These are phyloP conservation scores for Candoia aspera DNA, from an alignment of 2,113 vertebrate genomes.

Conservation along the genomic window DNA sequence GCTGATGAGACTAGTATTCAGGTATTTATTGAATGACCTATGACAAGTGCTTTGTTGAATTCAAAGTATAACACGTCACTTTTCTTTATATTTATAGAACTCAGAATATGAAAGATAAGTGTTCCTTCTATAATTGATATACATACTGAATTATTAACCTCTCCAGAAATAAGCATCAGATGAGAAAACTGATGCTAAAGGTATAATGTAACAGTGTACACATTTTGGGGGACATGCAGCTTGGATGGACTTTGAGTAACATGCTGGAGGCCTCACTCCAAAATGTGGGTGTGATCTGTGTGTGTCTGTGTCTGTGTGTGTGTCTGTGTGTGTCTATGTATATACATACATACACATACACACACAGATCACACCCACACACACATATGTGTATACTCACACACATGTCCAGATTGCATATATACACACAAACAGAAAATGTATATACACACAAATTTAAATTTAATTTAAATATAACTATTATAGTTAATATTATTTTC, in stretches of 20 bases:
- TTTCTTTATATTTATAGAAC: conserved; percentile 40
- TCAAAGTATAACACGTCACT: conserved; percentile 32
- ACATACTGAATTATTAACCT: conserved; percentile 35
- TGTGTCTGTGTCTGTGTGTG: too few species aligned
- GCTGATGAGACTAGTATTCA: conserved; percentile 28
- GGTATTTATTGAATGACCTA: conserved; percentile 33
- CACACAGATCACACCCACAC: too few species aligned
- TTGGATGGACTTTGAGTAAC: too few species aligned
- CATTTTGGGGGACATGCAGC: too few species aligned
- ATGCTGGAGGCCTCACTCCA: too few species aligned
- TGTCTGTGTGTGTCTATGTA: too few species aligned
- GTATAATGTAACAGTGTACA: too few species aligned
- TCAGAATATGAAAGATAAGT: conserved; percentile 17
- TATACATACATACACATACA: too few species aligned
- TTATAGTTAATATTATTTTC: background rate
- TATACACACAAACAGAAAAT: background rate
- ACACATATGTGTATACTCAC: too few species aligned
- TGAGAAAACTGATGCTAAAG: background rate
- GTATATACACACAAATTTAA: background rate
- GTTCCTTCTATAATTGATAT: conserved; percentile 37
- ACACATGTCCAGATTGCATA: background rate
- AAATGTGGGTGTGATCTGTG: too few species aligned
- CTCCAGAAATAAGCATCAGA: background rate
- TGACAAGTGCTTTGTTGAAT: conserved; percentile 13
- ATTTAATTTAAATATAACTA: background rate